A percentile compares a stretch with the other conserved stretches of the same genome.
Conservation (phyloP, 2,888 invertebrate genomes). For the Ophonus ardosiacus region DNA sequence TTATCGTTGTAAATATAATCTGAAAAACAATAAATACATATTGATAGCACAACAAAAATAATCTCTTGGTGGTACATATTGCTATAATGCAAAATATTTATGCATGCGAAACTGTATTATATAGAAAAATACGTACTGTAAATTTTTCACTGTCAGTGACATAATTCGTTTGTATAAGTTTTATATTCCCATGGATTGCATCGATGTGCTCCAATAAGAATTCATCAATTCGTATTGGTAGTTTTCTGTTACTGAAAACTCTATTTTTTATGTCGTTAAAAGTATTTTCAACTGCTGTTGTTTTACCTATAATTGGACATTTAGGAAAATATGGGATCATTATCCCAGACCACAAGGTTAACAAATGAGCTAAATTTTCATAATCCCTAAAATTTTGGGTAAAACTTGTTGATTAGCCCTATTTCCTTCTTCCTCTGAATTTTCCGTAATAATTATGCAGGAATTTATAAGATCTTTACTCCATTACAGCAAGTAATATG, state of each 20-base stretch:
- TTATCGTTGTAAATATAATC: too few species aligned
- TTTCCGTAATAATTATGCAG: not conserved
- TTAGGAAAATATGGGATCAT: constrained; percentile 19
- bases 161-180: too few species aligned
- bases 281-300: constrained; percentile 4
- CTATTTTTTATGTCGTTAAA: constrained; percentile 6
- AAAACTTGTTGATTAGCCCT: constrained; percentile 12
- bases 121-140: too few species aligned
- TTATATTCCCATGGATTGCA: too few species aligned
- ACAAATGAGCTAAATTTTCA: constrained; percentile 9
- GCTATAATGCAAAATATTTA: too few species aligned
- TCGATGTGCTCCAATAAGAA: not conserved
- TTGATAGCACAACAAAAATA: too few species aligned
- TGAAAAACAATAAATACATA: too few species aligned
- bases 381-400: not conserved
- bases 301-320: not conserved
- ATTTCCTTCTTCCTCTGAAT: not conserved
- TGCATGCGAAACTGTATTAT: too few species aligned
- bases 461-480: not conserved
- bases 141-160: too few species aligned
- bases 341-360: not conserved
- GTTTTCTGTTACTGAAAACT: not conserved
- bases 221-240: constrained; percentile 15
- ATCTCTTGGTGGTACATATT: too few species aligned
- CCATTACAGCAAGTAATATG: not conserved